Evolutionary conservation across 1,140 invertebrate species (phyloP).

Genomic region (Drosophila takahashii): DNA sequence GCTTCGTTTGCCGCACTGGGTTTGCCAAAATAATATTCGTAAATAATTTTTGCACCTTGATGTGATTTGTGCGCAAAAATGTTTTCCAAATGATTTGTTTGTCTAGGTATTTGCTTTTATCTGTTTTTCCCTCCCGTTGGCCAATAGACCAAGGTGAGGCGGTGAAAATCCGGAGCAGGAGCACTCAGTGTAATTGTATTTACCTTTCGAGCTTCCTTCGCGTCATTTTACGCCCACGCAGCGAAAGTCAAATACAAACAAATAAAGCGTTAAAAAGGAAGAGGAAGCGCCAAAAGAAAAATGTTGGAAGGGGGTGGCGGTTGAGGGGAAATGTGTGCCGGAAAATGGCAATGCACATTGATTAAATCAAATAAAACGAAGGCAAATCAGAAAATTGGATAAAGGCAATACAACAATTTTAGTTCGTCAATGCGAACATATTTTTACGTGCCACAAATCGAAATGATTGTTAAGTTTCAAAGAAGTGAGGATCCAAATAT

Average conservation of each 20-base stretch:
- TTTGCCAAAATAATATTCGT: conserved; percentile 74
- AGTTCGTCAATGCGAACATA: conserved; percentile 30
- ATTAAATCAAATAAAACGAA: conserved; percentile 75
- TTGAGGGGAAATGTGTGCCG: conserved; percentile 24
- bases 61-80: conserved; percentile 77
- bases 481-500: not conserved
- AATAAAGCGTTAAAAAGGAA: conserved; percentile 68
- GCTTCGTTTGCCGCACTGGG: conserved; percentile 30
- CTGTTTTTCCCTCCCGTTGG: conserved; percentile 39
- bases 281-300: conserved; percentile 30
- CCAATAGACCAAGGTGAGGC: conserved; percentile 16
- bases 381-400: conserved; percentile 71
- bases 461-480: no score
- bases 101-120: conserved; percentile 78
- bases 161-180: conserved; percentile 38
- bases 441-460: conserved; percentile 5
- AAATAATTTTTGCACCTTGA: conserved; percentile 79
- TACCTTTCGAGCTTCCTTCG: conserved; percentile 74
- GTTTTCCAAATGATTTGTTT: conserved; percentile 81
- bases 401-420: conserved; percentile 50
- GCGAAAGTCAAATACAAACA: conserved; percentile 77
- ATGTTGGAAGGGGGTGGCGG: not conserved
- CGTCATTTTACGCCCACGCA: conserved; percentile 59
- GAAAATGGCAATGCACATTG: conserved; percentile 58
- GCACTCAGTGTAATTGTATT: conserved; percentile 80